Conservation (phyloP, 2,888 invertebrate species). For the Anodontia alba region DNA sequence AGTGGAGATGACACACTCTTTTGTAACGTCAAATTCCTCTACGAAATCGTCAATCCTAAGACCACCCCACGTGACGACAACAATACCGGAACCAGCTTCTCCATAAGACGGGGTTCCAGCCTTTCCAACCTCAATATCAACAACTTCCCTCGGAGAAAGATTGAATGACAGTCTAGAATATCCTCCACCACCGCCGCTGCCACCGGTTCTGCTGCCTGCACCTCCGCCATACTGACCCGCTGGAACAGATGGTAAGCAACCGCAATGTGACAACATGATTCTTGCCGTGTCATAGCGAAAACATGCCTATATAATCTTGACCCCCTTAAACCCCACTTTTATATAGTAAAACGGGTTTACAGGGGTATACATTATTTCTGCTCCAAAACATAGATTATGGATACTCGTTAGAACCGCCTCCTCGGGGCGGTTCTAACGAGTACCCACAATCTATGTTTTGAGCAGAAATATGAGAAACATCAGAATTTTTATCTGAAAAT, state of each 20-base stretch:
- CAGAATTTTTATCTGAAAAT: too few species aligned
- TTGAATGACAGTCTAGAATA: conserved; percentile 27
- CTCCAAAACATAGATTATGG: too few species aligned
- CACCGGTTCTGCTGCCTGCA: conserved; percentile 43
- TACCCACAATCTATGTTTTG: too few species aligned
- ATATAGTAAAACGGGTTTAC: too few species aligned
- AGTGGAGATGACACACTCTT: too few species aligned
- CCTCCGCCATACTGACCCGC: conserved; percentile 60
- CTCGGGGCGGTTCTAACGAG: too few species aligned
- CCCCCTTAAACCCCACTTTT: too few species aligned
- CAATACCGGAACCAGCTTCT: conserved; percentile 41
- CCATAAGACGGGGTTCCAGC: conserved; percentile 57
- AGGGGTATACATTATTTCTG: too few species aligned
- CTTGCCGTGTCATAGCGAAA: neutral
- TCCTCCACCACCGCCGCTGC: conserved; percentile 54
- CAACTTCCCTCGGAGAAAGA: conserved; percentile 27
- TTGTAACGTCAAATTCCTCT: conserved; percentile 19
- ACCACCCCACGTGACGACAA: conserved; percentile 57
- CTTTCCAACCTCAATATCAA: conserved; percentile 47
- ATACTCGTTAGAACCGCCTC: too few species aligned
- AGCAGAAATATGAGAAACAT: too few species aligned
- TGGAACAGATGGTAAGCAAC: conserved; percentile 23
- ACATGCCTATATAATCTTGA: too few species aligned
- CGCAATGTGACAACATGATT: too few species aligned
- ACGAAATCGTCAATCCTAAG: conserved; percentile 41